Evolutionary conservation across 2,797 vertebrate species (phyloP).

Genomic region (Sylvilagus floridanus): DNA sequence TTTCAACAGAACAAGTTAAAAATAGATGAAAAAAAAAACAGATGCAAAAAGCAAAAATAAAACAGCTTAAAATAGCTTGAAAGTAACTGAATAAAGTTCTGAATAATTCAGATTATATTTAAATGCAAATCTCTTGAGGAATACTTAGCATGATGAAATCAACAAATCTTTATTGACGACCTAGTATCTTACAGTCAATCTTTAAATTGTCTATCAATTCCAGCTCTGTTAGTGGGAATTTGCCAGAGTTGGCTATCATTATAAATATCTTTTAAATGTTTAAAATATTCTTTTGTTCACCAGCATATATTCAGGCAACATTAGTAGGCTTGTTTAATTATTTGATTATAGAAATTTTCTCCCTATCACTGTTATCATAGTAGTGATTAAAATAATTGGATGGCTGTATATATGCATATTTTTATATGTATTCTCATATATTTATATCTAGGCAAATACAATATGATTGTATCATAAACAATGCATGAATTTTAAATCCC

Average conservation of each 20-base stretch:
- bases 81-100: neutral
- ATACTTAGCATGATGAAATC: conserved; percentile 8
- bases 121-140: conserved; percentile 36
- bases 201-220: neutral
- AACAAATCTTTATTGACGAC: neutral
- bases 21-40: neutral
- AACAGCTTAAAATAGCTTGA: neutral
- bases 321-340: neutral
- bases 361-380: neutral
- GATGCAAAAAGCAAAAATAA: neutral
- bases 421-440: neutral
- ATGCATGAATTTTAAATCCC: conserved; percentile 10
- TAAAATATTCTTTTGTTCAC: neutral
- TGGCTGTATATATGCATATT: neutral
- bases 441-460: neutral
- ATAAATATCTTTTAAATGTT: conserved; percentile 39
- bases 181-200: neutral
- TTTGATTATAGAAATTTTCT: conserved; percentile 30
- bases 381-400: conserved; percentile 50
- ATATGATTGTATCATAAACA: neutral
- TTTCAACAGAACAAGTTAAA: neutral
- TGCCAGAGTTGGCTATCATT: neutral
- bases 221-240: neutral
- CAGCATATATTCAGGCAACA: conserved; percentile 9
- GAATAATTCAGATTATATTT: conserved; percentile 20